Evolutionary conservation across 2,888 invertebrate species (phyloP), one percentile per base, ranked within the genome.

Genomic region (Cybosia mesomella): DNA sequence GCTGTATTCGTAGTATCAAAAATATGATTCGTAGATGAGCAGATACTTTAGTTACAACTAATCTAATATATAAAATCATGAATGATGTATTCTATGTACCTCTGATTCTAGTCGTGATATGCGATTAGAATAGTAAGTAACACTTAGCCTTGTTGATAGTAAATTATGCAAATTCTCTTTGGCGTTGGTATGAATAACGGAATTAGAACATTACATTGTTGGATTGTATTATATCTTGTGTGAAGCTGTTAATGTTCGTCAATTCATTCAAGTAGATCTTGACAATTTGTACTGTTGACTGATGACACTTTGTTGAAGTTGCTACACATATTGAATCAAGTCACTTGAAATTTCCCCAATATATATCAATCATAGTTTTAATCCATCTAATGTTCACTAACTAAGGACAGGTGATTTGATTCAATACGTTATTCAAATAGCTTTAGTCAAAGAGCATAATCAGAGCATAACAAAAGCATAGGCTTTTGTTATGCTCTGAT

Each of bases 91-190:
- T 74, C 75, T 39, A 58, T 34, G 60, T 64, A 13, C 28, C 64
- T 58, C 64, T 21, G 49, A 59, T 61, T 64, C 67, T 59, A 71
- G 67, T 64, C 28, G 59, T 53, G 13, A 58, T 62, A 39, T 77
- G 64, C 75, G 80, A 68, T 59, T 61, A 34, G 87, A 83, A 87
- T 87, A 80, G 39, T 78, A 81, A 87, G 75, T 71, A 76, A 78
- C 76, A 75, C 69, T 82, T 82, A 87, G 73, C 84, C 83, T 84
- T 82, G 82, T 75, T 77, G 63, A 79, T 77, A 81, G 76, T 75
- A 72, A 71, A 82, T 83, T 86, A 87, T 87, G 83, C 77, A 81
- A 85, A 86, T 83, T 67, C 55, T 73, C 72, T 62, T 75, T 66
- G 73, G 60, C 39, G 61, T 67, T 21, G 53, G 21, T 43, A 72